Percentiles rank a stretch among this genome's conserved stretches.
Evolutionary conservation across 92 coral and sea anemone species (phyloP).

Genomic region (Zoanthus sociatus): DNA sequence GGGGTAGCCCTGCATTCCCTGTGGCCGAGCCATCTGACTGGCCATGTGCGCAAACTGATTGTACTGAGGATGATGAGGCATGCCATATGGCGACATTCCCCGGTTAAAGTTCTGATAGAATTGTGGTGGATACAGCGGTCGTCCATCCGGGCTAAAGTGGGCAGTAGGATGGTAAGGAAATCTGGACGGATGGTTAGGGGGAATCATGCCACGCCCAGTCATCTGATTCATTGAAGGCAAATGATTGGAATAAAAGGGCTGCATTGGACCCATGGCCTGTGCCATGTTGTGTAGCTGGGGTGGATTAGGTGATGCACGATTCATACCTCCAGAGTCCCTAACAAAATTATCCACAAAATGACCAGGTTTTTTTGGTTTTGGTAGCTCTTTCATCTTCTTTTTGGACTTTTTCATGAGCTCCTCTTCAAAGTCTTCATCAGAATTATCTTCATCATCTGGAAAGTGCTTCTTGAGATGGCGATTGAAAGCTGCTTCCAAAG

Average conservation of each 20-base stretch:
- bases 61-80: slow-evolving; percentile 73
- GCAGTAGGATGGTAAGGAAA: slow-evolving; percentile 72
- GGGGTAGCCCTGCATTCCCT: slow-evolving; percentile 59
- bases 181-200: slow-evolving; percentile 68
- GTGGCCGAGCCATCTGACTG: slow-evolving; percentile 68
- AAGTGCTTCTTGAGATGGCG: slow-evolving; percentile 97
- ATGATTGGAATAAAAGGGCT: slow-evolving; percentile 57
- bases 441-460: slow-evolving; percentile 96
- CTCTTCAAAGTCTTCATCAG: slow-evolving; percentile 98
- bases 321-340: slow-evolving; percentile 16
- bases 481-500: slow-evolving; percentile 90
- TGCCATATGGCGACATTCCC: slow-evolving; percentile 71
- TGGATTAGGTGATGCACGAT: slow-evolving; percentile 42
- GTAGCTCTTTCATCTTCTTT: slow-evolving; percentile 75
- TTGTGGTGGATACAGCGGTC: slow-evolving; percentile 88
- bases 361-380: slow-evolving; percentile 51
- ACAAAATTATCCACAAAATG: slow-evolving; percentile 58
- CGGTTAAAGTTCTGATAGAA: slow-evolving; percentile 87
- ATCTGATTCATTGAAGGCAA: slow-evolving; percentile 66
- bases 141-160: slow-evolving; percentile 85
- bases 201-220: slow-evolving; percentile 79
- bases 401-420: slow-evolving; percentile 85
- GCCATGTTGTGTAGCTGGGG: slow-evolving; percentile 55
- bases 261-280: slow-evolving; percentile 62
- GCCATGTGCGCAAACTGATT: slow-evolving; percentile 67